Conservation (phyloP, 2,888 invertebrate species). For the Colletes collaris region DNA sequence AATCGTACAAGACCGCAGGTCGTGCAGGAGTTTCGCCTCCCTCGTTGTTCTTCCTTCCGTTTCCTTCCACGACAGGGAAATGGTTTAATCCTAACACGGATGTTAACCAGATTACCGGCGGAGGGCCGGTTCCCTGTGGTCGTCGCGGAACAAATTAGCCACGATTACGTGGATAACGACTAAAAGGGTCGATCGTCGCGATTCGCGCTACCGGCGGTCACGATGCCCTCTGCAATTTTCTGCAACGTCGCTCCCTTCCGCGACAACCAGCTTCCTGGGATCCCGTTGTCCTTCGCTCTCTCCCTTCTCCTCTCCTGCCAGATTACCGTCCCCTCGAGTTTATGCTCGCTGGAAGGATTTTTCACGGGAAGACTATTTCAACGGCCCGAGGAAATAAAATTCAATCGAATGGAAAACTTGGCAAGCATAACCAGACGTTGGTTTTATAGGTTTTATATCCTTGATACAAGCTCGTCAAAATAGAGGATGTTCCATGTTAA, state of each 20-base stretch:
- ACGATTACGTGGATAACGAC: constrained; percentile 77
- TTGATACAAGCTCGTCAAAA: no score
- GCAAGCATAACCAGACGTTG: no score
- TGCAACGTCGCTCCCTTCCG: constrained; percentile 50
- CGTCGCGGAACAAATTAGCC: constrained; percentile 77
- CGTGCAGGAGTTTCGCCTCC: constrained; percentile 24
- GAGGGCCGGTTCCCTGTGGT: constrained; percentile 63
- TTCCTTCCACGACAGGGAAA: constrained; percentile 58
- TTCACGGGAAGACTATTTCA: no score
- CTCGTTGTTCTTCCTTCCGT: constrained; percentile 34
- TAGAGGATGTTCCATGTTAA: no score
- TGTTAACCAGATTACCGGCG: constrained; percentile 77
- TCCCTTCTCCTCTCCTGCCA: background rate
- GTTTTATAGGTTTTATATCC: no score
- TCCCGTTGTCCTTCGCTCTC: background rate
- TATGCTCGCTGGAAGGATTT: no score
- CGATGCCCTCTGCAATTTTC: constrained; percentile 62
- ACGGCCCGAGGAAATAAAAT: background rate
- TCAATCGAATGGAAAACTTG: no score
- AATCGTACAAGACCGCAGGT: constrained; percentile 61
- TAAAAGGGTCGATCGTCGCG: constrained; percentile 65
- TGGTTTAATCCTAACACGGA: constrained; percentile 78
- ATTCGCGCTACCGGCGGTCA: constrained; percentile 55
- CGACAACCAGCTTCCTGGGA: constrained; percentile 3
- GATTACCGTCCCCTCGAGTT: constrained; percentile 18